Percentiles rank a stretch among this genome's conserved stretches.
These are phyloP conservation scores for Steinernema feltiae DNA, from an alignment of 1,140 invertebrate species.

Conservation along the genomic window DNA sequence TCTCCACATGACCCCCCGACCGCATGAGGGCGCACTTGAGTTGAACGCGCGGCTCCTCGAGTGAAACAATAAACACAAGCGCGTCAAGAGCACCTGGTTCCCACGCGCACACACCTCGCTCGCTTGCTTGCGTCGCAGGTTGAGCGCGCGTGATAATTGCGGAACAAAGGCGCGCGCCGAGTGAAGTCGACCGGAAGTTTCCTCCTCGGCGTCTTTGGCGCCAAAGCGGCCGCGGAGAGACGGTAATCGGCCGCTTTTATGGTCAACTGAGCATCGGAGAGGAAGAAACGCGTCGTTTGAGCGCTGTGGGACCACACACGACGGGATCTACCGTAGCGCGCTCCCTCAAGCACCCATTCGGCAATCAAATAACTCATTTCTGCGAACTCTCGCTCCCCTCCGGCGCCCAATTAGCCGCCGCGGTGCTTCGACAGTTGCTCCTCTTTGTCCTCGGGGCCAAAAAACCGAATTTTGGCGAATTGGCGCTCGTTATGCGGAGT, in stretches of 20 bases:
- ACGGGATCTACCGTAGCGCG: too few relatives aligned
- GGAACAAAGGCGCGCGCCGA: not conserved
- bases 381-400: too few relatives aligned
- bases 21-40: not conserved
- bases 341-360: too few relatives aligned
- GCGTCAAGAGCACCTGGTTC: not conserved
- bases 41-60: not conserved
- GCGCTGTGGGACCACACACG: not conserved
- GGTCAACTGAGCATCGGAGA: not conserved
- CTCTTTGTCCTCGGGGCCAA: too few relatives aligned
- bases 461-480: too few relatives aligned
- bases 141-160: not conserved
- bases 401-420: too few relatives aligned
- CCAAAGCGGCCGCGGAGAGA: not conserved
- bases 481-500: too few relatives aligned
- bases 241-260: not conserved
- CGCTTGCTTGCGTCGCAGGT: not conserved
- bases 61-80: not conserved
- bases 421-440: too few relatives aligned
- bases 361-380: too few relatives aligned
- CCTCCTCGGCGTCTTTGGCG: not conserved
- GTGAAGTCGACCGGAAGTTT: not conserved
- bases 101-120: not conserved
- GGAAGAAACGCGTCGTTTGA: not conserved
- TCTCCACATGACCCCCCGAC: not conserved